Percentiles rank a stretch among this genome's conserved stretches.
Conservation (phyloP, 92 coral and sea anemone species). For the Scolanthus callimorphus region DNA sequence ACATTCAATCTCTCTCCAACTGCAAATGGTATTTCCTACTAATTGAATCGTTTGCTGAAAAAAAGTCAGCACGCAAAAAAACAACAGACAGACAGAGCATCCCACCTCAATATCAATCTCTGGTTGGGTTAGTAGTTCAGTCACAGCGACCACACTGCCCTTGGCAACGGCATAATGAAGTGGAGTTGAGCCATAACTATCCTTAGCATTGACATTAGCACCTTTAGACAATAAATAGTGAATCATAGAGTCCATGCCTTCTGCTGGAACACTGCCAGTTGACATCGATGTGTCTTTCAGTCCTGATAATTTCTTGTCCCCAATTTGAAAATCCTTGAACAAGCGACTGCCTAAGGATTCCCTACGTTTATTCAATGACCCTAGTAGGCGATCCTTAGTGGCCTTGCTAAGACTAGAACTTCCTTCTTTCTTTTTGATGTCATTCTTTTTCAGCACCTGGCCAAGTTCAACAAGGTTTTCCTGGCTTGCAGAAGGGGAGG, state of each 20-base stretch:
- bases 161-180: constrained; percentile 95
- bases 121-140: constrained; percentile 55
- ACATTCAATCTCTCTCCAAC: too few species aligned
- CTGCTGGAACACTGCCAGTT: too few species aligned
- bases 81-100: too few species aligned
- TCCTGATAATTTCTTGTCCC: too few species aligned
- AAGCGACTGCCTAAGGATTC: too few species aligned
- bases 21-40: too few species aligned
- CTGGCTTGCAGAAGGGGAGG: constrained; percentile 41
- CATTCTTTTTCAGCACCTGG: constrained; percentile 21
- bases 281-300: too few species aligned
- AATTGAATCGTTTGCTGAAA: too few species aligned
- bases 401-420: constrained; percentile 53
- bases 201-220: constrained; percentile 87
- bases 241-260: constrained; percentile 62
- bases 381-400: constrained; percentile 51
- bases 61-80: too few species aligned
- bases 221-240: constrained; percentile 61
- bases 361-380: too few species aligned
- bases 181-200: constrained; percentile 93
- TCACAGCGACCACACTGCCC: constrained; percentile 78
- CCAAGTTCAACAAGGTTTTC: constrained; percentile 39
- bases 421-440: constrained; percentile 21
- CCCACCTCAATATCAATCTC: constrained; percentile 85
- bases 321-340: too few species aligned